These are phyloP conservation scores for Leucophora obtusa DNA, from an alignment of 2,888 invertebrate genomes.

Conservation along the genomic window DNA sequence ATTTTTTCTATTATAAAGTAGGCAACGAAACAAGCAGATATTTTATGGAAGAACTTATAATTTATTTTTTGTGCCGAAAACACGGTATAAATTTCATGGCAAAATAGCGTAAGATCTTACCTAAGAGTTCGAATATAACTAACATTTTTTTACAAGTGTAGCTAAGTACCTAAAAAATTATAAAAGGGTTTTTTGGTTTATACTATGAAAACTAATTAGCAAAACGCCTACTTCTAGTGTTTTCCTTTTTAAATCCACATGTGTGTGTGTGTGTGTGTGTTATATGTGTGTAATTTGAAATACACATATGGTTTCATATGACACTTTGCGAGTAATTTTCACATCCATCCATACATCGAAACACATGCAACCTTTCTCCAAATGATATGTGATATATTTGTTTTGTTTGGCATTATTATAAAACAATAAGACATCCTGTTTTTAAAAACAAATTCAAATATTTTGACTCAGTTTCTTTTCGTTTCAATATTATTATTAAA, in stretches of 20 bases:
- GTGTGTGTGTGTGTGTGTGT: not conserved
- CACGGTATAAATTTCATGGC: no score
- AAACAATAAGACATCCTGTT: constrained; percentile 58
- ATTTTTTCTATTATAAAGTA: no score
- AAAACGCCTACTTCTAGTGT: constrained; percentile 53
- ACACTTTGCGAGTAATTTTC: constrained; percentile 11
- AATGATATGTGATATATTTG: constrained; percentile 52
- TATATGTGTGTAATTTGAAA: constrained; percentile 5
- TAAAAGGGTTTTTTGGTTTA: constrained; percentile 36
- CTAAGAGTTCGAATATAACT: no score
- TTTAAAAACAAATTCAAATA: constrained; percentile 53
- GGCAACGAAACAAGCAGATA: no score
- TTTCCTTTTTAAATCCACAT: not conserved
- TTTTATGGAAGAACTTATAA: no score
- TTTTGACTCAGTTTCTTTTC: constrained; percentile 56
- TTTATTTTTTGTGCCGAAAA: no score
- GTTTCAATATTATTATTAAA: not conserved
- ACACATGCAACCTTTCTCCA: not conserved
- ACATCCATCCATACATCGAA: constrained; percentile 5
- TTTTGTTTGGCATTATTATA: constrained; percentile 49
- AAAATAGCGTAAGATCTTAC: no score
- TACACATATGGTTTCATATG: constrained; percentile 51
- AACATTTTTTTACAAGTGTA: constrained; percentile 17
- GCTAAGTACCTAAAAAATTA: not conserved
- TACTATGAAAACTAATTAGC: constrained; percentile 48